Evolutionary conservation across 2,113 vertebrate species (phyloP).

Genomic region (Catharus minimus): DNA sequence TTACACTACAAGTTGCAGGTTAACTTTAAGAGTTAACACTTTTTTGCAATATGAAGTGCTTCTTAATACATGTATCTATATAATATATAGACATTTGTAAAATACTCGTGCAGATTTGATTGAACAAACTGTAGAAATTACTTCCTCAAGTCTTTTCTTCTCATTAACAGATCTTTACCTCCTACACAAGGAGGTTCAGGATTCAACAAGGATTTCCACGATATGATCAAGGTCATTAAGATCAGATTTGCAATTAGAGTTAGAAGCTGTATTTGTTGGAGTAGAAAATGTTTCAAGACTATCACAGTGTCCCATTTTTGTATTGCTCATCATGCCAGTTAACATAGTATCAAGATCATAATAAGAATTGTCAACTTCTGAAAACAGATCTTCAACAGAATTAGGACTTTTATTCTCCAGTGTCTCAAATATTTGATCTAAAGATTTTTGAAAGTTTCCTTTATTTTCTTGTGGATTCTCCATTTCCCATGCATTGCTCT

Average conservation of each 20-base stretch:
- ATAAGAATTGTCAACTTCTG: constrained; percentile 91
- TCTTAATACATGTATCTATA: constrained; percentile 52
- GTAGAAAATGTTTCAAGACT: constrained; percentile 85
- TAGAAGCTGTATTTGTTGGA: constrained; percentile 75
- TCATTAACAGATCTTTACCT: not conserved
- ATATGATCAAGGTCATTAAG: constrained; percentile 96
- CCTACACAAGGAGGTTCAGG: constrained; percentile 71
- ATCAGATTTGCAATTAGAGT: constrained; percentile 88
- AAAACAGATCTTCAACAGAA: constrained; percentile 89
- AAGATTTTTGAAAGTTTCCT: constrained; percentile 79
- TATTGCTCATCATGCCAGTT: constrained; percentile 87
- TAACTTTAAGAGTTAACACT: constrained; percentile 65
- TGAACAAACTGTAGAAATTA: constrained; percentile 29
- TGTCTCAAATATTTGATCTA: constrained; percentile 94
- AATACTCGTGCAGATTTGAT: constrained; percentile 58
- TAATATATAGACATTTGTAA: constrained; percentile 57
- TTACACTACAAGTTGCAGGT: constrained; percentile 38
- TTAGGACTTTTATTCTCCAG: constrained; percentile 88
- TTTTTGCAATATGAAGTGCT: constrained; percentile 70
- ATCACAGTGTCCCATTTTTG: constrained; percentile 87
- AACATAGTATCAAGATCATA: constrained; percentile 94
- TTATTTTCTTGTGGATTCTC: constrained; percentile 77
- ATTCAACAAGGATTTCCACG: constrained; percentile 96
- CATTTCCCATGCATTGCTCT: constrained; percentile 82
- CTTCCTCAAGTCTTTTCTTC: constrained; percentile 15